Evolutionary conservation across 2,797 vertebrate genomes (phyloP).

Genomic region (Coccyzus lansbergi): DNA sequence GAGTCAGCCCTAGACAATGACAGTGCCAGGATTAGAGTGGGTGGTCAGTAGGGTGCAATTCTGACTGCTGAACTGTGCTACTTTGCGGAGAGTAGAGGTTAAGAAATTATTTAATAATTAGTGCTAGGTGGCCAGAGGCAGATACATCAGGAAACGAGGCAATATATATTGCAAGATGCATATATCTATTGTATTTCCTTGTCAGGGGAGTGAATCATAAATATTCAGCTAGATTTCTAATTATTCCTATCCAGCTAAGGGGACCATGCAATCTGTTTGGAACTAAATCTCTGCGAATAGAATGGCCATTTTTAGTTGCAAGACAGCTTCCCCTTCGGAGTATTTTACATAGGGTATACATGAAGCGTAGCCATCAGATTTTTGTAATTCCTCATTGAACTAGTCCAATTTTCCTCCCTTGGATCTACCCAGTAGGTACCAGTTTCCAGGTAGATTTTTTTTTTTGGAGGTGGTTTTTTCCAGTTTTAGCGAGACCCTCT

Average conservation of each 20-base stretch:
- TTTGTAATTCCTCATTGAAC: not conserved
- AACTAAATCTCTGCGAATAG: not conserved
- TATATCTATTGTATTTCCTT: not conserved
- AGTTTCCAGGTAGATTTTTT: not conserved
- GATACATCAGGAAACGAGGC: not conserved
- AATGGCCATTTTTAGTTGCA: not conserved
- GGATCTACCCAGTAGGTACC: not conserved
- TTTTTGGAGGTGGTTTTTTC: not conserved
- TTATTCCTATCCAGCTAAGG: not conserved
- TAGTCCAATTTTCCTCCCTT: not conserved
- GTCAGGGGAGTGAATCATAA: not conserved
- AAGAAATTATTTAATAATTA: not conserved
- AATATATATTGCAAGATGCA: not conserved
- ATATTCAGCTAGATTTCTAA: not conserved
- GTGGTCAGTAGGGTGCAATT: not conserved
- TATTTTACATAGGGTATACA: not conserved
- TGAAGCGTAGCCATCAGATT: not conserved
- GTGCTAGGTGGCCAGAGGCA: not conserved
- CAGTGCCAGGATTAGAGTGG: accelerated
- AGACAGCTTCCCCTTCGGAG: not conserved
- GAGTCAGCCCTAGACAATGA: not conserved
- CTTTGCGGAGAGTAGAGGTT: not conserved
- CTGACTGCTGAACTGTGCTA: not conserved
- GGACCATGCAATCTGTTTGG: not conserved
- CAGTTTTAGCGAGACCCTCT: not conserved